Base-by-base conservation (phyloP, 30 jellyfish, hydroid and myxozoan species). In the Aurelia aurita complex sp. Pacific region DNA sequence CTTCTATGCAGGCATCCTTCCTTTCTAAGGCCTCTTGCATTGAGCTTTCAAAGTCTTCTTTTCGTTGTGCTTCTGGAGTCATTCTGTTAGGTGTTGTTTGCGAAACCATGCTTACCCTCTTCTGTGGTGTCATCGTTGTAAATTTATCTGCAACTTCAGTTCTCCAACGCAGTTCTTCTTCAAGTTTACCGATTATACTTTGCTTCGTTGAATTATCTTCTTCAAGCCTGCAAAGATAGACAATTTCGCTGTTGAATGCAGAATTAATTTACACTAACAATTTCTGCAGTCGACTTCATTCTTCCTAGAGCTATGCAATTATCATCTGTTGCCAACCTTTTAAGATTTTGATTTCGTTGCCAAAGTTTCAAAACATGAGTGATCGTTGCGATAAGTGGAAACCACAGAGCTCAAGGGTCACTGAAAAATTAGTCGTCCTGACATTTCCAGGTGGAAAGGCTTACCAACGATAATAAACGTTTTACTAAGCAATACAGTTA, bases 71-170 rank as follows among this genome's bases (percentile, higher is more conserved):
- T 23, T 59, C 77, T 4, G 77, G 43, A 18, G 46, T 10, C 38
- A 14, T 57, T 59, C 81, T 75, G 69, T 29, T 62, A 0, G 90
- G 89, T 29, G 89, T 65, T n/a, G 90, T 86, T 42, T 66, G 89
- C 40, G 88, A 64, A 4, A 42, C 6, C 79, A 57, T 42, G 72
- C 64, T 61, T 10, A 55, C 65, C 32, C 54, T 12, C 43, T 62
- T 84, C 40, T 84, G 86, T 17, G 93, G 93, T 43, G 87, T 84
- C 81, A 73, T 73, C 68, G 81, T 67, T 16, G 93, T 84, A 40
- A 84, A 69, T 54, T 18, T 65, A 65, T 84, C 87, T n/a, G 55
- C 23, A 40, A 62, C 13, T 35, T 43, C 65, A 67, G 42, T 64
- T 61, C 67, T 80, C 53, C 74, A 64, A 12, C 67, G 29, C 40